Percentiles rank a stretch among this genome's conserved stretches.
phyloP scores from a whole-genome alignment of 2,797 vertebrate genomes.

The Dryobates pubescens region DNA sequence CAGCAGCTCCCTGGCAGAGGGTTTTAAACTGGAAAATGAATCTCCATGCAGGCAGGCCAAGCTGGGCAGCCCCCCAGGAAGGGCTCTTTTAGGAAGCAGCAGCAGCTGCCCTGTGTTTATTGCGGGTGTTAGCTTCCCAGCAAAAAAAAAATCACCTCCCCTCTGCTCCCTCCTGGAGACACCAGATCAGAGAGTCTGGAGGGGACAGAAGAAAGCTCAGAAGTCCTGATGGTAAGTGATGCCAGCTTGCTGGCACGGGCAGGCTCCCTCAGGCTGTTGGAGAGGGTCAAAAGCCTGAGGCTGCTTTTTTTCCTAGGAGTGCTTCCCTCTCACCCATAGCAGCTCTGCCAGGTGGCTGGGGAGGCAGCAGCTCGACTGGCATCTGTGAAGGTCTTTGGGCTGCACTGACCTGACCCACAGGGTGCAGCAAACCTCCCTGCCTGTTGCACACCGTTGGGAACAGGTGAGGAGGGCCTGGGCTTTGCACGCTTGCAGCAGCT shows the following conservation, averaged over 20 bases:
- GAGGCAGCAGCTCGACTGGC: not conserved
- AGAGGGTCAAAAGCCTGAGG: not conserved
- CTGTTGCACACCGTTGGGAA: not conserved
- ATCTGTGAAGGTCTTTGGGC: not conserved
- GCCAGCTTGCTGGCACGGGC: not conserved
- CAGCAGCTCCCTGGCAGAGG: constrained; percentile 1
- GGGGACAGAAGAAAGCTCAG: not conserved
- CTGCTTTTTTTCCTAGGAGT: not conserved
- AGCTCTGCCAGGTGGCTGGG: not conserved
- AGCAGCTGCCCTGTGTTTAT: not conserved
- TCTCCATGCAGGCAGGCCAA: constrained; percentile 16
- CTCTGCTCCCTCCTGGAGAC: not conserved
- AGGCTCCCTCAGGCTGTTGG: not conserved
- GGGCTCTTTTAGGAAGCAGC: not conserved
- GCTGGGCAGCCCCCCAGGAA: not conserved
- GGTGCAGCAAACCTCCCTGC: not conserved
- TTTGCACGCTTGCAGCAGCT: not conserved
- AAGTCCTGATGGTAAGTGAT: not conserved
- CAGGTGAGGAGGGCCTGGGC: not conserved
- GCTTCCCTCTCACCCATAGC: not conserved
- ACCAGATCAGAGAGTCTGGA: not conserved
- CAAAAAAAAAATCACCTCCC: not conserved
- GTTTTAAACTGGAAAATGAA: constrained; percentile 43
- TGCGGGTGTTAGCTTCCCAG: not conserved
- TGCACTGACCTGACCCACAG: not conserved